Base-by-base conservation (phyloP, 2,797 vertebrate species). In the Labroides dimidiatus region DNA sequence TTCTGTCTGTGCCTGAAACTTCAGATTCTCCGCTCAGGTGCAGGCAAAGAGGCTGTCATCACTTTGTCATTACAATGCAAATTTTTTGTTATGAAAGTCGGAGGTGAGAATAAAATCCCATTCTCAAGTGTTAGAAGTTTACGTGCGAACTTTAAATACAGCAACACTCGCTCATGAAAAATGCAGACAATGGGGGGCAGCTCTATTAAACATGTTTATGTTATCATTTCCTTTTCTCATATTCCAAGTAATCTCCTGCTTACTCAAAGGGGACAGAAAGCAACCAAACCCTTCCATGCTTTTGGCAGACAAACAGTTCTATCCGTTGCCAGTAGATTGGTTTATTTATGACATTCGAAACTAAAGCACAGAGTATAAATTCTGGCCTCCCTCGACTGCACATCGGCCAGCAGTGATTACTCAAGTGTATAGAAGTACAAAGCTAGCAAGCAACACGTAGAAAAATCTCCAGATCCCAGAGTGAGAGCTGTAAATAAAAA, bases 311-410 rank as follows among this genome's bases (percentile, higher is more conserved):
- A 52, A n/a, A 52, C 55, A 42, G 30, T 63, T 70, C 45, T 42
- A 45, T 75, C 37, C 51, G 49, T 43, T 13, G 20, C 37, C 43
- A 62, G 57, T 30, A 66, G 60, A 70, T 58, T 71, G 33, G 10
- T 57, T 83, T 78, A 73, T 84, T 78, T 58, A 67, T 75, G 36
- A 62, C 27, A 27, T 33, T 0, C 19, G 64, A 64, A 60, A 64
- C 45, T 75, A 48, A 56, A 30, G 58, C 60, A 54, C 41, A 23
- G n/a, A 55, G 52, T 63, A 58, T 75, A 36, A 69, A 74, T 72
- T 78, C 33, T 72, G 54, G 43, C 50, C 66, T 72, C 49, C 30
- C 36, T 56, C 24, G 3, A 47, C 41, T 47, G 17, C 30, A 21
- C 58, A 59, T 66, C 3, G 58, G 45, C 43, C 43, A 33, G 33